These are phyloP conservation scores for Simalia tracyae DNA, from an alignment of 2,797 vertebrate species.

Conservation along the genomic window DNA sequence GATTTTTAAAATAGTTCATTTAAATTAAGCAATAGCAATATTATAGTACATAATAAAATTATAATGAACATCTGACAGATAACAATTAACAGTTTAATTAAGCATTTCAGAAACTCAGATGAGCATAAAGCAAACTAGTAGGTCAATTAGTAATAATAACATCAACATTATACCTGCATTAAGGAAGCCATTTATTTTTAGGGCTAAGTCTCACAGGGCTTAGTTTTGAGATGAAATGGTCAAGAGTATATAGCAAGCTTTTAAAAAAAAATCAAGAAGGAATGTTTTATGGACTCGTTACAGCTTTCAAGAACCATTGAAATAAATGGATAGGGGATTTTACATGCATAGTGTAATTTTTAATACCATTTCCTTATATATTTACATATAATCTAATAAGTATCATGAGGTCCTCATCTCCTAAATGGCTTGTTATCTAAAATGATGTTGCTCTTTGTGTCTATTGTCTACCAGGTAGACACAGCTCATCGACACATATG, in stretches of 20 bases:
- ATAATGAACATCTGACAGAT: background rate
- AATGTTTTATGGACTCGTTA: background rate
- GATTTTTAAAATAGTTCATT: background rate
- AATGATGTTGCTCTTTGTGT: background rate
- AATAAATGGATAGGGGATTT: slow-evolving; percentile 38
- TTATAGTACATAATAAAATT: background rate
- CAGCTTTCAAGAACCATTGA: background rate
- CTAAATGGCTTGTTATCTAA: background rate
- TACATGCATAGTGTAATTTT: slow-evolving; percentile 52
- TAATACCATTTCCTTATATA: slow-evolving; percentile 20
- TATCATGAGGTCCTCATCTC: background rate
- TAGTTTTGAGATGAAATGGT: background rate
- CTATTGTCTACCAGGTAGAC: background rate
- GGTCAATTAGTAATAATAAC: background rate
- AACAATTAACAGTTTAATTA: background rate
- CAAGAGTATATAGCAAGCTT: background rate
- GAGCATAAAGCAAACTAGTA: background rate
- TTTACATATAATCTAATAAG: background rate
- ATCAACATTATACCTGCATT: background rate
- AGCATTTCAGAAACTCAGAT: background rate
- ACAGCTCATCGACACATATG: background rate
- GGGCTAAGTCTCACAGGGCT: background rate
- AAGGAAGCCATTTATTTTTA: background rate
- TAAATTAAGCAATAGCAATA: background rate
- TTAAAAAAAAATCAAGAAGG: background rate